These are phyloP conservation scores for Propithecus deckenii DNA, from an alignment of 2,797 vertebrate genomes.

Conservation along the genomic window DNA sequence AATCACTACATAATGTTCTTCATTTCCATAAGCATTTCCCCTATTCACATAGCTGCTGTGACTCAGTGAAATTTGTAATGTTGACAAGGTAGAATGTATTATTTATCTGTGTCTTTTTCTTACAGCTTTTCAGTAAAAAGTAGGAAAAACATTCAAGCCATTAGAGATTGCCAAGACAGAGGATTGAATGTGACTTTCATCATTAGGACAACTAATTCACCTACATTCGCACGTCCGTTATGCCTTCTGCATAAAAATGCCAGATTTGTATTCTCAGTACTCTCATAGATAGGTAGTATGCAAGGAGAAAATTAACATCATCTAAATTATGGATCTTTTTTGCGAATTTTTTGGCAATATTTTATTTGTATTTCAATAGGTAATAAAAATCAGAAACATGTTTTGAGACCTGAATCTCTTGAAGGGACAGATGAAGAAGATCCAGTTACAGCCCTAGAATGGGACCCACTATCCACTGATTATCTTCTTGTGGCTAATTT, in stretches of 20 bases:
- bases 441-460: conserved; percentile 95
- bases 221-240: rapidly evolving
- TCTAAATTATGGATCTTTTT: background rate
- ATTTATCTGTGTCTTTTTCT: background rate
- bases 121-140: background rate
- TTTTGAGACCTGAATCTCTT: conserved; percentile 94
- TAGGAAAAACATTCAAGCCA: background rate
- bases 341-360: background rate
- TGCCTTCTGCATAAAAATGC: background rate
- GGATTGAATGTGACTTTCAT: background rate
- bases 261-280: background rate
- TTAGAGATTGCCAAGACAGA: background rate
- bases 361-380: conserved; percentile 83
- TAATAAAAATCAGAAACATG: conserved; percentile 95
- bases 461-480: conserved; percentile 96
- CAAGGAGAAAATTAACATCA: background rate
- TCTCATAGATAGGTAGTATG: background rate
- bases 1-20: background rate
- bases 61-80: background rate
- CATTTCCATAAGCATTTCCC: background rate
- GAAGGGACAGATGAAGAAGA: conserved; percentile 98
- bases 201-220: background rate
- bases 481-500: conserved; percentile 97
- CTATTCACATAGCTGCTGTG: background rate
- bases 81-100: background rate